Base-by-base conservation (phyloP, 2,113 vertebrate genomes). In the Motacilla alba region DNA sequence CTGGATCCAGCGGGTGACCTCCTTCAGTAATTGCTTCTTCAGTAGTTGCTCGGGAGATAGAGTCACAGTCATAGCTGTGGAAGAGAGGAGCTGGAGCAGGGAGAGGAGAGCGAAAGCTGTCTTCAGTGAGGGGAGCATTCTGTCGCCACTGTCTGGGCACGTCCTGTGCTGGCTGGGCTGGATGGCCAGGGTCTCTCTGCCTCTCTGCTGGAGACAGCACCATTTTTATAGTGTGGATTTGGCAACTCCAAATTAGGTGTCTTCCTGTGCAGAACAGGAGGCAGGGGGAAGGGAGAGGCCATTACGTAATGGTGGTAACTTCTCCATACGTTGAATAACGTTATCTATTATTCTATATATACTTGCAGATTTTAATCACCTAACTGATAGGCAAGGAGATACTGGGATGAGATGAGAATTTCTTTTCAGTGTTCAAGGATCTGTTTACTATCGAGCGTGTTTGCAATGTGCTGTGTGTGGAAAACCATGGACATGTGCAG, bases 341-440 rank as follows among this genome's bases (percentile, higher is more conserved):
- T 83, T 77, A 90, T 90, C 86, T 80, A 35, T 41, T 72, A 2
- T 77, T 88, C 33, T 52, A 53, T 69, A 46, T 79, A 59, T 47
- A 46, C 5, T 6, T 90, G 96, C 95, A 96, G 96, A 97, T 96
- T 69, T 77, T 96, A 94, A 97, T 97, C 96, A 55, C 27, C 67
- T 31, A 8, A 43, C 68, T 55, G 90, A 90, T 63, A 44, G 69
- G 27, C 66, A 17, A 6, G 6, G 72, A 63, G 83, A 86, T 94
- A 93, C 15, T 1, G 14, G 76, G 73, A 83, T 39, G 43, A 73
- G 73, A 9, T 13, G 46, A 89, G 68, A 66, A 47, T 23, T 52
- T 47, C 63, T 77, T 41, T 67, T 55, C 16, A 7, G 11, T 31
- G 64, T 7, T 7, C 6, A 64, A 44, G 69, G 56, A 82, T 78